A percentile compares a stretch with the other conserved stretches of the same genome.
These are phyloP conservation scores for Nezara viridula DNA, from an alignment of 2,888 invertebrate genomes.

Conservation along the genomic window DNA sequence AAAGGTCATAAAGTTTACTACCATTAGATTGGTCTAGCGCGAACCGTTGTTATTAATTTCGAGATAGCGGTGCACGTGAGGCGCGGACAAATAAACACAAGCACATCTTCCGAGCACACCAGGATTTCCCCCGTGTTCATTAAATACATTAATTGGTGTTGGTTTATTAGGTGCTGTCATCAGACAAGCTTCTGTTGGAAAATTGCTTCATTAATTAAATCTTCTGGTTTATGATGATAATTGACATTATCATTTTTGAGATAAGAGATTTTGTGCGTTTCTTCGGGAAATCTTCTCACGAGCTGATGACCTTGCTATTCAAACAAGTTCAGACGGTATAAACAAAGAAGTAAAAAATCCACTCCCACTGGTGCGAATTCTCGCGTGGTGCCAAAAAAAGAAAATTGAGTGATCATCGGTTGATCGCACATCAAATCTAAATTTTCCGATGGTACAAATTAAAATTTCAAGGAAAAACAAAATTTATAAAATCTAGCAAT, in stretches of 20 bases:
- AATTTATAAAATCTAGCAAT: no score
- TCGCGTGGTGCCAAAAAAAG: no score
- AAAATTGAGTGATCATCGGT: no score
- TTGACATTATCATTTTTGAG: background rate
- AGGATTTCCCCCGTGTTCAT: background rate
- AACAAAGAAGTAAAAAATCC: background rate
- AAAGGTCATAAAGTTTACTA: constrained; percentile 16
- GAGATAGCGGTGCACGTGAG: background rate
- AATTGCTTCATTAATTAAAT: background rate
- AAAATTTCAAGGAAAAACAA: no score
- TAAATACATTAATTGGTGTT: background rate
- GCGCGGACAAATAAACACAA: background rate
- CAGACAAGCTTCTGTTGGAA: background rate
- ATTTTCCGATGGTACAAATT: no score
- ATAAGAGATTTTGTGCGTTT: background rate
- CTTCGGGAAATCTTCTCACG: background rate
- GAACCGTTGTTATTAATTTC: constrained; percentile 1
- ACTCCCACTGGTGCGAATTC: no score
- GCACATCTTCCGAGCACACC: background rate
- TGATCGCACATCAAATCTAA: no score
- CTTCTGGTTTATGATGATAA: background rate
- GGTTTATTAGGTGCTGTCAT: background rate
- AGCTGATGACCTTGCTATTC: background rate
- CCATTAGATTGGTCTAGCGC: constrained; percentile 3
- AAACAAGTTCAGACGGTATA: background rate